Evolutionary conservation across 2,113 vertebrate genomes (phyloP).

Genomic region (Hippocampus comes): DNA sequence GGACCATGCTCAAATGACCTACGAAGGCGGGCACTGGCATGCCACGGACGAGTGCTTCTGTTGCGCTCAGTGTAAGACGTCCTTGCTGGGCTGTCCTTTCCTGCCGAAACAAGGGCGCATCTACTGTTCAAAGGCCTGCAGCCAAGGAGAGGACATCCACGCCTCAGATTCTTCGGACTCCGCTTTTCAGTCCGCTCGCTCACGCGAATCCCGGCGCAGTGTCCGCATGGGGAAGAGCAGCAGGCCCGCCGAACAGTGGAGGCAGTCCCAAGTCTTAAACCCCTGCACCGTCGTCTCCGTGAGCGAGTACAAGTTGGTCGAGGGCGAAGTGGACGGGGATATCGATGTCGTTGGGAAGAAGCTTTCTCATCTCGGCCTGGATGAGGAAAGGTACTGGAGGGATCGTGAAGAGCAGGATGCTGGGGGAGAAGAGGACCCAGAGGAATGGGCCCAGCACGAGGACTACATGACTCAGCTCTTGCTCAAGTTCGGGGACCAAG

Average conservation of each 20-base stretch:
- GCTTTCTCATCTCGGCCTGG: slow-evolving; percentile 79
- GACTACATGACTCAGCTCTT: slow-evolving; percentile 97
- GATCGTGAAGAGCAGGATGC: slow-evolving; percentile 82
- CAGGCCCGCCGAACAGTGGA: slow-evolving; percentile 82
- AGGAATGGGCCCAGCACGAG: slow-evolving; percentile 96
- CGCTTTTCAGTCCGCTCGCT: slow-evolving; percentile 89
- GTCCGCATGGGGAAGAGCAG: slow-evolving; percentile 91
- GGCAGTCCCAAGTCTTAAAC: slow-evolving; percentile 81
- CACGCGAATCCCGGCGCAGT: slow-evolving; percentile 84
- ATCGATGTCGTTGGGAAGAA: slow-evolving; percentile 85
- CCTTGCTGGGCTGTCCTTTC: slow-evolving; percentile 91
- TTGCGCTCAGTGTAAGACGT: slow-evolving; percentile 89
- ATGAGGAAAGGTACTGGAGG: slow-evolving; percentile 85
- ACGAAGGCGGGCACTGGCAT: slow-evolving; percentile 93
- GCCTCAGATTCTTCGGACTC: slow-evolving; percentile 92
- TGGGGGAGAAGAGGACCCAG: slow-evolving; percentile 79
- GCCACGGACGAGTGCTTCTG: slow-evolving; percentile 92
- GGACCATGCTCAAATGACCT: slow-evolving; percentile 96
- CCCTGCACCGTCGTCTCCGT: slow-evolving; percentile 36
- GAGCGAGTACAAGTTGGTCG: slow-evolving; percentile 26
- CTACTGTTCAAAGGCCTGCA: slow-evolving; percentile 93
- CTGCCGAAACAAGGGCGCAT: slow-evolving; percentile 91
- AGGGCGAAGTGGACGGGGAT: slow-evolving; percentile 44
- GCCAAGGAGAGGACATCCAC: slow-evolving; percentile 86
- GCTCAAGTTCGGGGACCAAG: slow-evolving; percentile 91